Conservation (phyloP, 2,888 invertebrate genomes). For the Leucania comma region DNA sequence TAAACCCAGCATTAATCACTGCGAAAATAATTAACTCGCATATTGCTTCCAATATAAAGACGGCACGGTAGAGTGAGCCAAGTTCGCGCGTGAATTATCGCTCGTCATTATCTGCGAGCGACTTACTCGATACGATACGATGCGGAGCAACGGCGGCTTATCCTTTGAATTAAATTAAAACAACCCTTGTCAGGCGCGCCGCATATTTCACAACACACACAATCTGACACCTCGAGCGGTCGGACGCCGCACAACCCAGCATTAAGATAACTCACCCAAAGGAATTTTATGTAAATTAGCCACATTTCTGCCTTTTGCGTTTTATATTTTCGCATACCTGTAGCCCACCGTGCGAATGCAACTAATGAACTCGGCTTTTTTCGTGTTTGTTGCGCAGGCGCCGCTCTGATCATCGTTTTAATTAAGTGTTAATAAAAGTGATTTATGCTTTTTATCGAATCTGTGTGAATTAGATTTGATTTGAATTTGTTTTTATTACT, state of each 20-base stretch:
- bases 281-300: constrained; percentile 86
- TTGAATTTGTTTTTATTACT: constrained; percentile 31
- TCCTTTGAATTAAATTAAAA: constrained; percentile 87
- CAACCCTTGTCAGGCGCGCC: constrained; percentile 77
- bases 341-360: constrained; percentile 76
- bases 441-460: constrained; percentile 56
- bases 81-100: constrained; percentile 78
- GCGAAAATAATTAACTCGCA: constrained; percentile 26
- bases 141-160: constrained; percentile 70
- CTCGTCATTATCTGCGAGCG: constrained; percentile 80
- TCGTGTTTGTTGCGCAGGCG: constrained; percentile 50
- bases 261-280: constrained; percentile 69
- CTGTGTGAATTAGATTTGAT: constrained; percentile 41
- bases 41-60: constrained; percentile 19
- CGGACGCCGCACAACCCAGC: constrained; percentile 46
- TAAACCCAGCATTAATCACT: background rate
- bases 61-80: constrained; percentile 13
- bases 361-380: constrained; percentile 66
- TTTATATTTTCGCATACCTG: constrained; percentile 70
- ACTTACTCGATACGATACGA: constrained; percentile 71
- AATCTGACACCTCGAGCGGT: constrained; percentile 72
- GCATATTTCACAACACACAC: constrained; percentile 80
- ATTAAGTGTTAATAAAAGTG: constrained; percentile 63
- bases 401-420: constrained; percentile 56
- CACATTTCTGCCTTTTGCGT: constrained; percentile 76